Conservation (phyloP, 2,113 vertebrate genomes). For the Furnarius figulus region DNA sequence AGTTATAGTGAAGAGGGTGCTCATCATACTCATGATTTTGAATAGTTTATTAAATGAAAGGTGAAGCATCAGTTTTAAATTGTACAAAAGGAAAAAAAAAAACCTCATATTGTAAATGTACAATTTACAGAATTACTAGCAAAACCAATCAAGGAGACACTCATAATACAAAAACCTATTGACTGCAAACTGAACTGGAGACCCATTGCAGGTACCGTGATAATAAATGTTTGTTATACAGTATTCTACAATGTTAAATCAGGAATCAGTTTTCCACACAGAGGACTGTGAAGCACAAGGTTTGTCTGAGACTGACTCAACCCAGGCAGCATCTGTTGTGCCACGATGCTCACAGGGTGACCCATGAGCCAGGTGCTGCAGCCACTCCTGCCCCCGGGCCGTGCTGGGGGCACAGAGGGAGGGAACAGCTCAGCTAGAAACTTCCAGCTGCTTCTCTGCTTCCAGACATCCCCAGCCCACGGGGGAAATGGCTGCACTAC, state of each 20-base stretch:
- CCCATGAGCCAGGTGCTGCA: neutral
- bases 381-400: slow-evolving; percentile 6
- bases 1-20: slow-evolving; percentile 73
- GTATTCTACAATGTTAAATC: slow-evolving; percentile 71
- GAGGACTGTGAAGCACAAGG: slow-evolving; percentile 75
- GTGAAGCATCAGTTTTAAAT: slow-evolving; percentile 94
- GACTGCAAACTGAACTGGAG: slow-evolving; percentile 84
- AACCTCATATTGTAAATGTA: slow-evolving; percentile 89
- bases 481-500: slow-evolving; percentile 65
- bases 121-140: slow-evolving; percentile 91
- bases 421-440: neutral
- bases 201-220: slow-evolving; percentile 79
- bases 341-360: slow-evolving; percentile 56
- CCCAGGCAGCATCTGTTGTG: slow-evolving; percentile 41
- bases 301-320: slow-evolving; percentile 65
- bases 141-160: slow-evolving; percentile 89
- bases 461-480: neutral
- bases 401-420: neutral
- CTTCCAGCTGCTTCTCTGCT: neutral
- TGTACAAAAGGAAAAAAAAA: slow-evolving; percentile 92
- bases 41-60: slow-evolving; percentile 94
- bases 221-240: slow-evolving; percentile 72
- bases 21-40: slow-evolving; percentile 80
- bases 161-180: slow-evolving; percentile 85
- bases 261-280: slow-evolving; percentile 75